phyloP scores from a whole-genome alignment of 2,888 invertebrate species.

The Erebia epiphron region DNA sequence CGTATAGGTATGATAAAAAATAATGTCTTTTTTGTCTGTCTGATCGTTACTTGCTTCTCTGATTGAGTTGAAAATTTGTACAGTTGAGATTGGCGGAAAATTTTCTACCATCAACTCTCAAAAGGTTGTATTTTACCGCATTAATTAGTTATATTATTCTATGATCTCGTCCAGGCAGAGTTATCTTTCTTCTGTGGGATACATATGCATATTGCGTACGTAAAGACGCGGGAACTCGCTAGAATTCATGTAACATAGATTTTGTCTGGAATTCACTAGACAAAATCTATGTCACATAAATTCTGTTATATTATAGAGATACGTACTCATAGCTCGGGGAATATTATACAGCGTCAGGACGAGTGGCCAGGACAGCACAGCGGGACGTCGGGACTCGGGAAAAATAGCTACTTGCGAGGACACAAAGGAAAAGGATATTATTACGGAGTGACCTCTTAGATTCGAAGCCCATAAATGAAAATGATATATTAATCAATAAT shows the following conservation, averaged over 20 bases:
- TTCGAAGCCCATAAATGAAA: conserved; percentile 7
- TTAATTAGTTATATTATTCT: too few species aligned
- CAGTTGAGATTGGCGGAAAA: too few species aligned
- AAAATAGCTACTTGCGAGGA: conserved; percentile 46
- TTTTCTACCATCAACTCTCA: too few species aligned
- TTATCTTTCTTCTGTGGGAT: too few species aligned
- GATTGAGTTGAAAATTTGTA: too few species aligned
- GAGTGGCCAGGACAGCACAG: conserved; percentile 44
- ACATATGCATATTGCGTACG: too few species aligned
- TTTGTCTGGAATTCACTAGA: background rate
- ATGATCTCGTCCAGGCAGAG: too few species aligned
- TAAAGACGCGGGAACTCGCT: background rate
- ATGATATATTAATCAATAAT: background rate
- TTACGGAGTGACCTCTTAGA: conserved; percentile 34
- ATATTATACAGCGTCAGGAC: conserved; percentile 57
- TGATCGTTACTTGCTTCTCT: too few species aligned
- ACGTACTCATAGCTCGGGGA: conserved; percentile 18
- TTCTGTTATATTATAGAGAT: background rate
- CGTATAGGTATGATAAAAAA: too few species aligned
- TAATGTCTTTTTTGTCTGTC: too few species aligned
- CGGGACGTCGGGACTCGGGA: conserved; percentile 49
- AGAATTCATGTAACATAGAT: background rate
- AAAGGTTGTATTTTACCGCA: too few species aligned
- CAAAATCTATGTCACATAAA: background rate
- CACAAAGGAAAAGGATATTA: conserved; percentile 38